These are phyloP conservation scores for Misgurnus anguillicaudatus DNA, from an alignment of 2,113 vertebrate genomes.

Conservation along the genomic window DNA sequence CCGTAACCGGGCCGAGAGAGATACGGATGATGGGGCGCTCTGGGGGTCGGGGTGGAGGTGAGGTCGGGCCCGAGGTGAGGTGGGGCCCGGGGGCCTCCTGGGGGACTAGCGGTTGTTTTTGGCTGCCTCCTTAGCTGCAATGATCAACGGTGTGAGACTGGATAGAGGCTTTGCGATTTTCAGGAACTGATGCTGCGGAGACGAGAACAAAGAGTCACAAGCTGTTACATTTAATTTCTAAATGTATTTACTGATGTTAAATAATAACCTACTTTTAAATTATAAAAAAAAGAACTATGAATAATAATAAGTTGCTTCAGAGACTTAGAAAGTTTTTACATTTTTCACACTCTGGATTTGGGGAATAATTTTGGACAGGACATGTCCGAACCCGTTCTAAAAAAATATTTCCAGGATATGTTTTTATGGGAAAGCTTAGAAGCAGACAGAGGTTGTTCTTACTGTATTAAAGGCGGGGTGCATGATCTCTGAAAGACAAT, in stretches of 20 bases:
- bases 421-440: neutral
- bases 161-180: conserved; percentile 95
- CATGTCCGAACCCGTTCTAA: neutral
- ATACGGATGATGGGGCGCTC: conserved; percentile 8
- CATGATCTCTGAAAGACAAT: no score
- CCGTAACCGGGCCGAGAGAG: conserved; percentile 40
- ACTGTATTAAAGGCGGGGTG: neutral
- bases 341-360: no score
- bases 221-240: neutral
- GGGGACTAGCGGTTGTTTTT: conserved; percentile 87
- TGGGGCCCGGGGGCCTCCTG: conserved; percentile 28
- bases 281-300: no score
- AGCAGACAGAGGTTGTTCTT: neutral
- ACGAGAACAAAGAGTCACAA: neutral
- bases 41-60: conserved; percentile 6
- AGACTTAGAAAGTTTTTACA: no score
- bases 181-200: conserved; percentile 89
- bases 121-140: conserved; percentile 92
- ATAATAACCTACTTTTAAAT: no score
- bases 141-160: conserved; percentile 94
- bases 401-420: neutral
- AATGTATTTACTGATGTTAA: no score
- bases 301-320: no score
- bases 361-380: neutral
- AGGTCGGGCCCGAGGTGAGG: conserved; percentile 6